Percentiles rank a stretch among this genome's conserved stretches.
Evolutionary conservation across 2,113 vertebrate species (phyloP).

Genomic region (Pycnonotus jocosus): DNA sequence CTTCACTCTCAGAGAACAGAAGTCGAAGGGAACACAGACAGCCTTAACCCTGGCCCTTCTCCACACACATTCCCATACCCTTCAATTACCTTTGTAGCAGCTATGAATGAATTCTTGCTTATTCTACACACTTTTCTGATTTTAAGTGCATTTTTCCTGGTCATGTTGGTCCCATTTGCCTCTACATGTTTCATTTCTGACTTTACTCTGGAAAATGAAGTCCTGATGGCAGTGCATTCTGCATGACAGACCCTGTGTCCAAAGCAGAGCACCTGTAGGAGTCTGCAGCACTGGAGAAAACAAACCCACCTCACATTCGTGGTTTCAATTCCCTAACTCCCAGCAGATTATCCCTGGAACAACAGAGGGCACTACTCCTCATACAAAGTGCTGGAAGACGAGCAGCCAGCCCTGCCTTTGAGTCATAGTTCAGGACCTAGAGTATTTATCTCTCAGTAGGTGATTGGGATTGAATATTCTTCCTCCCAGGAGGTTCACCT

Average conservation of each 20-base stretch:
- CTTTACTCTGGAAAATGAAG: neutral
- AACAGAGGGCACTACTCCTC: constrained; percentile 21
- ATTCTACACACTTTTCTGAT: neutral
- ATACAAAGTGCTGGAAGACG: neutral
- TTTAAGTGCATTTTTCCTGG: neutral
- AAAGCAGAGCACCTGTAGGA: neutral
- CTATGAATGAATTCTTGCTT: neutral
- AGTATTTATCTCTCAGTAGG: neutral
- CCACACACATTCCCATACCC: neutral
- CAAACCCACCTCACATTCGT: rapidly evolving
- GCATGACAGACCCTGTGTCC: neutral
- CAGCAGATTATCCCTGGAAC: neutral
- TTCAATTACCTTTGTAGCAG: neutral
- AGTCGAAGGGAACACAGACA: neutral
- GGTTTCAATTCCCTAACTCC: neutral
- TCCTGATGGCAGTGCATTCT: neutral
- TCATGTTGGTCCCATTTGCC: neutral
- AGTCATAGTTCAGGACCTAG: neutral
- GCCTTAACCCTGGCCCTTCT: neutral
- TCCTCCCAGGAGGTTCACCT: neutral
- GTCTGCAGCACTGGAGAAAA: neutral
- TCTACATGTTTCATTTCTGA: neutral
- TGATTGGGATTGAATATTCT: neutral
- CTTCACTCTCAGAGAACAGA: neutral
- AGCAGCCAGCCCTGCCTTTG: neutral